Conservation (phyloP, 2,888 invertebrate genomes). For the Xanthostigma xanthostigma region DNA sequence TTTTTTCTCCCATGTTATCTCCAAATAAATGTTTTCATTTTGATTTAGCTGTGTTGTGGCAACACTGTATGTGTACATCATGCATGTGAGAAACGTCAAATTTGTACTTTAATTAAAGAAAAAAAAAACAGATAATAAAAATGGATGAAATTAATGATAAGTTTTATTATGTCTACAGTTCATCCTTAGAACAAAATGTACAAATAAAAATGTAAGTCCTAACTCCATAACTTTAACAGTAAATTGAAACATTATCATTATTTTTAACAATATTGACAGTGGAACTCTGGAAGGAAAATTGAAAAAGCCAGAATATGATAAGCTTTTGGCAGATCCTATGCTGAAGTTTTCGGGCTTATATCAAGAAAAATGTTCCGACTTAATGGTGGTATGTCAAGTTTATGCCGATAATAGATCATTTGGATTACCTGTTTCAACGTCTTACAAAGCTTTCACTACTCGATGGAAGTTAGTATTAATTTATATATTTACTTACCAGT, state of each 20-base stretch:
- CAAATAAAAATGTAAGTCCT: slow-evolving; percentile 81
- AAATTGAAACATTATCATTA: slow-evolving; percentile 8
- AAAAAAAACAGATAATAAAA: not conserved
- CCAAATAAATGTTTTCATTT: too few relatives aligned
- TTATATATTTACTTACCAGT: not conserved
- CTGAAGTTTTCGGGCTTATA: slow-evolving; percentile 81
- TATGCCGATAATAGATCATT: slow-evolving; percentile 67
- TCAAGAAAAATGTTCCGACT: slow-evolving; percentile 64
- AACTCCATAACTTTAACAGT: slow-evolving; percentile 9
- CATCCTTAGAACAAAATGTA: slow-evolving; percentile 71
- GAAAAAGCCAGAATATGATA: slow-evolving; percentile 74
- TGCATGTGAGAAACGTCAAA: too few relatives aligned
- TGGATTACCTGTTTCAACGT: slow-evolving; percentile 73
- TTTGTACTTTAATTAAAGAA: too few relatives aligned
- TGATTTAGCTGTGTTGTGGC: too few relatives aligned
- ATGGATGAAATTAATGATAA: slow-evolving; percentile 67
- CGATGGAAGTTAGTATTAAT: slow-evolving; percentile 69
- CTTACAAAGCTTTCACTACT: slow-evolving; percentile 83
- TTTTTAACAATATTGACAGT: slow-evolving; percentile 32
- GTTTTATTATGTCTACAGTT: slow-evolving; percentile 81
- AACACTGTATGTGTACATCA: too few relatives aligned
- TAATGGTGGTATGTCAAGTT: slow-evolving; percentile 78
- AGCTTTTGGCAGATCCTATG: slow-evolving; percentile 74
- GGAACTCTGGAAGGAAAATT: slow-evolving; percentile 87
- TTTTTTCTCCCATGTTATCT: too few relatives aligned